phyloP scores from a whole-genome alignment of 37 sponge, comb jelly and placozoan genomes.

The Ephydatia muelleri region DNA sequence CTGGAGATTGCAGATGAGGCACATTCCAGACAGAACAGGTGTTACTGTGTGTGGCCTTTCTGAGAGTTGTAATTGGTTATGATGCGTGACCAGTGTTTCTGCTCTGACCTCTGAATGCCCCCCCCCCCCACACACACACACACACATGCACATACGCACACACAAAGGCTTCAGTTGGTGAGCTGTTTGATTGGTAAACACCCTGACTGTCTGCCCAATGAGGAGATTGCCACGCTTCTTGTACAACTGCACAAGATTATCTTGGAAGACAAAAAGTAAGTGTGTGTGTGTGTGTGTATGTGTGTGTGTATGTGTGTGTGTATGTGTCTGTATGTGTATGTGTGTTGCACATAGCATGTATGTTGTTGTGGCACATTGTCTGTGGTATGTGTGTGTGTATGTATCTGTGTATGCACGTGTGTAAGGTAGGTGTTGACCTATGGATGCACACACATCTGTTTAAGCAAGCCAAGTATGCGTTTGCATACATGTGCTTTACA shows the following conservation, averaged over 20 bases:
- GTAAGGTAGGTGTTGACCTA: not conserved
- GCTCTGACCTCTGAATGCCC: no score
- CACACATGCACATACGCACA: no score
- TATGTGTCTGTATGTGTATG: conserved; percentile 7
- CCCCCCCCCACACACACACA: no score
- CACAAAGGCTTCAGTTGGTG: conserved; percentile 60
- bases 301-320: conserved; percentile 10
- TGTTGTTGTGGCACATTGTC: not conserved
- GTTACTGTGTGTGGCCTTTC: no score
- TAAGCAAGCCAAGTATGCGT: no score
- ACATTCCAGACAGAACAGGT: no score
- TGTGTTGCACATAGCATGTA: no score
- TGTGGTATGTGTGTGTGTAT: not conserved
- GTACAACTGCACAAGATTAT: conserved; percentile 18
- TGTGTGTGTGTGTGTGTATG: conserved; percentile 5
- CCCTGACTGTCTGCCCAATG: conserved; percentile 20
- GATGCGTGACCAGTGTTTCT: no score
- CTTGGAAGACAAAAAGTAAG: conserved; percentile 30
- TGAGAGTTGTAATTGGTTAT: no score
- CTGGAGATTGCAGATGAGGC: no score
- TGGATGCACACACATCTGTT: not conserved
- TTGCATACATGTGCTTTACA: no score
- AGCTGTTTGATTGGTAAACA: conserved; percentile 34
- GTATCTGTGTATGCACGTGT: not conserved
- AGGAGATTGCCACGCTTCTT: conserved; percentile 25